Evolutionary conservation across 2,888 invertebrate species (phyloP).

Genomic region (Agonopterix subpropinquella): DNA sequence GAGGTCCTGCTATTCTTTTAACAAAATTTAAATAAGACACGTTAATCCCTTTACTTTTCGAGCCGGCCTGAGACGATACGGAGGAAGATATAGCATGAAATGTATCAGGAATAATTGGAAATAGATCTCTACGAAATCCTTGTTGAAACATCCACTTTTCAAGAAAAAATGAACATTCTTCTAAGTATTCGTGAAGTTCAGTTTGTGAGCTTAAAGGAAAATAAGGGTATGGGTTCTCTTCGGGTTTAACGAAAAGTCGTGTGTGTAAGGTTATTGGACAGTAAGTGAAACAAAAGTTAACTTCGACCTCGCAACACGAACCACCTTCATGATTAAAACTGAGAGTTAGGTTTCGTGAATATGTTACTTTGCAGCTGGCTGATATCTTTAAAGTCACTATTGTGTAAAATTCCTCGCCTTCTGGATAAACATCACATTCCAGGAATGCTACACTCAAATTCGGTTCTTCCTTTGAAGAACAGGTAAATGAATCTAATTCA

Average conservation of each 20-base stretch:
- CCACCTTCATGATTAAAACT: slow-evolving; percentile 43
- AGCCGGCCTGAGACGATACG: slow-evolving; percentile 21
- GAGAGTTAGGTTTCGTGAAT: slow-evolving; percentile 31
- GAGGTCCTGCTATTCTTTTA: slow-evolving; percentile 56
- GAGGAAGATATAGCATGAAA: slow-evolving; percentile 52
- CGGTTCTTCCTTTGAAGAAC: slow-evolving; percentile 36
- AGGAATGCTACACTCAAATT: slow-evolving; percentile 35
- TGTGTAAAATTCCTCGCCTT: slow-evolving; percentile 27
- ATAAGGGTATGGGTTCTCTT: slow-evolving; percentile 55
- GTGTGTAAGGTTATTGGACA: slow-evolving; percentile 57
- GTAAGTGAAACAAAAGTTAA: slow-evolving; percentile 49
- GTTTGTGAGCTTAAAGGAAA: slow-evolving; percentile 43
- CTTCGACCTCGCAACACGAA: slow-evolving; percentile 52
- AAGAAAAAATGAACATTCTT: slow-evolving; percentile 41
- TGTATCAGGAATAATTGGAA: slow-evolving; percentile 60
- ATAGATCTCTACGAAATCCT: slow-evolving; percentile 64
- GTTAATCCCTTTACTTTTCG: slow-evolving; percentile 56
- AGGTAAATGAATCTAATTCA: slow-evolving; percentile 35
- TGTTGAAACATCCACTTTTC: slow-evolving; percentile 68
- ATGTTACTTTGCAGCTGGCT: slow-evolving; percentile 27
- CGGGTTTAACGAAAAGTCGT: slow-evolving; percentile 24
- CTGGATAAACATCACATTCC: slow-evolving; percentile 18
- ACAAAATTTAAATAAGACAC: slow-evolving; percentile 59
- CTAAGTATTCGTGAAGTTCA: slow-evolving; percentile 46
- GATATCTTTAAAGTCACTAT: slow-evolving; percentile 37